These are phyloP conservation scores for Idaea aversata DNA, from an alignment of 2,888 invertebrate species.

Conservation along the genomic window DNA sequence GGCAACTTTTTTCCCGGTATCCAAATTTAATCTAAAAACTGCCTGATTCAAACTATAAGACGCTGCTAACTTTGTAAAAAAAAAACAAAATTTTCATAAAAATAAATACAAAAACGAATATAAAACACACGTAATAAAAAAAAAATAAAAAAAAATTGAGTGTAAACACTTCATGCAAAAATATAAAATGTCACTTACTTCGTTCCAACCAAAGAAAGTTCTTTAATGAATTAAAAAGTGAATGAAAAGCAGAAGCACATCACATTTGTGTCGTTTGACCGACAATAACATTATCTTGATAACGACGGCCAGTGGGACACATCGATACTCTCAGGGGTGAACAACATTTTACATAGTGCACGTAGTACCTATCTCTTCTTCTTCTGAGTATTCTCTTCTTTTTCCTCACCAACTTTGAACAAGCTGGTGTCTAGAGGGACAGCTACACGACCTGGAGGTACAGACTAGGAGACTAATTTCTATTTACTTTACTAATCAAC, in stretches of 20 bases:
- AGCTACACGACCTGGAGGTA: no score
- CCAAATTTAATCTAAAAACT: no score
- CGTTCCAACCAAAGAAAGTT: not conserved
- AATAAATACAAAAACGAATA: not conserved
- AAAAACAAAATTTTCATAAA: no score
- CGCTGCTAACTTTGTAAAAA: no score
- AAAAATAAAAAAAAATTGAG: not conserved
- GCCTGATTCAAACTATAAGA: no score
- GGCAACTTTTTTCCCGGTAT: no score
- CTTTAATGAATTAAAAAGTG: not conserved
- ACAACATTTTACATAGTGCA: conserved; percentile 15
- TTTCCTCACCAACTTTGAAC: no score
- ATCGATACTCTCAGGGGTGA: conserved; percentile 23
- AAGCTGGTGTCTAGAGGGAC: no score
- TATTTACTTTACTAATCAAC: no score
- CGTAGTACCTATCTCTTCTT: no score
- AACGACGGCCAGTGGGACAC: conserved; percentile 31
- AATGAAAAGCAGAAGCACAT: conserved; percentile 8
- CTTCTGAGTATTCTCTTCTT: no score
- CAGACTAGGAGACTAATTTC: no score
- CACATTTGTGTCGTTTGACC: conserved; percentile 11
- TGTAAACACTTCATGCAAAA: not conserved
- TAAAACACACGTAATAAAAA: not conserved
- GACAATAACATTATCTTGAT: conserved; percentile 41
- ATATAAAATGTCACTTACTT: not conserved